Conservation (phyloP, 2,113 vertebrate genomes). For the Circaetus cinerascens region DNA sequence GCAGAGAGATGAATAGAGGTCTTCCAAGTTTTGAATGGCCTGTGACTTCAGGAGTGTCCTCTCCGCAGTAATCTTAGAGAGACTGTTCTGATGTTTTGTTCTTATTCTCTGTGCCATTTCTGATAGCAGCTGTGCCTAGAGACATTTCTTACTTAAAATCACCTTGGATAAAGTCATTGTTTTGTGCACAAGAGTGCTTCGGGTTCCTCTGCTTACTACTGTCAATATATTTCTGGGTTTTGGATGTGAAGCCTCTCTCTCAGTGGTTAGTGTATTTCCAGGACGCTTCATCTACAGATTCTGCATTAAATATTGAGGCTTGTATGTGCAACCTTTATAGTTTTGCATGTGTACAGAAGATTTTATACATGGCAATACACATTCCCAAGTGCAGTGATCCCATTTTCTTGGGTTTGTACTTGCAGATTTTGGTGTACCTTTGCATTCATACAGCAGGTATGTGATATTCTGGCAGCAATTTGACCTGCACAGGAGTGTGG, state of each 20-base stretch:
- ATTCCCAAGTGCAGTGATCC: not conserved
- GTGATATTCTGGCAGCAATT: not conserved
- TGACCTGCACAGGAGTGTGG: not conserved
- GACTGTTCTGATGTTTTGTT: not conserved
- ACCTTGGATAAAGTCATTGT: not conserved
- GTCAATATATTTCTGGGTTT: not conserved
- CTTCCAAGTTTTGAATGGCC: not conserved
- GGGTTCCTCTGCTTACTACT: not conserved
- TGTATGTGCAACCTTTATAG: not conserved
- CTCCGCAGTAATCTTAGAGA: fast-evolving
- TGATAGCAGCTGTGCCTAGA: not conserved
- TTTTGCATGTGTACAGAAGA: not conserved
- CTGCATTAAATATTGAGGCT: not conserved
- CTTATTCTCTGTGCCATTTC: not conserved
- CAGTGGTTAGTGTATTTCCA: not conserved
- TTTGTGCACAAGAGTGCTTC: not conserved
- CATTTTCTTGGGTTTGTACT: not conserved
- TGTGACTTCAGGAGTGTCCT: not conserved
- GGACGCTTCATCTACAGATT: not conserved
- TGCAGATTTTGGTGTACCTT: not conserved
- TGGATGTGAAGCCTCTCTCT: not conserved
- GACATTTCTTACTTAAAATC: not conserved
- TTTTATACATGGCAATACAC: not conserved
- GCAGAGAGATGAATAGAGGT: not conserved
- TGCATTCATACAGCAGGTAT: not conserved